Percentiles rank a stretch among this genome's conserved stretches.
These are phyloP conservation scores for Spisula solida DNA, from an alignment of 2,888 invertebrate genomes.

Conservation along the genomic window DNA sequence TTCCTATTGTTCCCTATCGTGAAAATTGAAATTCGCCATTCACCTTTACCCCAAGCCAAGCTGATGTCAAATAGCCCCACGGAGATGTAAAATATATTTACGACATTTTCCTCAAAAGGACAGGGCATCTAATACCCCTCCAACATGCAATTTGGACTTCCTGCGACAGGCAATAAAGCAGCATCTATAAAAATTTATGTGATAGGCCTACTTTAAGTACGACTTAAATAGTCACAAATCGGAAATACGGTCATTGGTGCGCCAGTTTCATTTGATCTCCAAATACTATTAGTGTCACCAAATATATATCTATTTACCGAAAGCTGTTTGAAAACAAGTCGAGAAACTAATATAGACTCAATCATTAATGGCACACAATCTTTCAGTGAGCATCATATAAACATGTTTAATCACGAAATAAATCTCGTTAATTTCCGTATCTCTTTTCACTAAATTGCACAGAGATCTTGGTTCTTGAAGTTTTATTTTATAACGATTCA, in stretches of 20 bases:
- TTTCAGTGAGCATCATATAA: conserved; percentile 15
- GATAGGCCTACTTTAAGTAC: conserved; percentile 23
- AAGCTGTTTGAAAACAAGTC: conserved; percentile 26
- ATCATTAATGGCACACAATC: conserved; percentile 28
- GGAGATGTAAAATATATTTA: conserved; percentile 29
- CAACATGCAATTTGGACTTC: conserved; percentile 49
- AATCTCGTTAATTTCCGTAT: conserved; percentile 23
- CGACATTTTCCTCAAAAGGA: conserved; percentile 40
- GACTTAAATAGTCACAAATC: conserved; percentile 18
- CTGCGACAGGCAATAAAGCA: conserved; percentile 32
- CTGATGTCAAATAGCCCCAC: conserved; percentile 21
- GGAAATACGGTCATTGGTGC: conserved; percentile 29
- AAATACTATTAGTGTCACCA: conserved; percentile 36
- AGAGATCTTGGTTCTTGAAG: not conserved
- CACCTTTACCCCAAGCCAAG: conserved; percentile 10
- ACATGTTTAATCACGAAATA: conserved; percentile 31
- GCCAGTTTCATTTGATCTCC: conserved; percentile 46
- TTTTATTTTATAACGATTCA: conserved; percentile 1
- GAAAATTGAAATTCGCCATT: conserved; percentile 5
- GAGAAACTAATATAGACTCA: conserved; percentile 38
- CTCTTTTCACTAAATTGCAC: conserved; percentile 16
- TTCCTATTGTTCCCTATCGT: not conserved
- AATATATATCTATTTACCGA: conserved; percentile 30
- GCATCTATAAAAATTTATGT: conserved; percentile 49
- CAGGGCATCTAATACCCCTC: conserved; percentile 20